Evolutionary conservation across 2,888 invertebrate genomes (phyloP).

Genomic region (Monochamus alternatus): DNA sequence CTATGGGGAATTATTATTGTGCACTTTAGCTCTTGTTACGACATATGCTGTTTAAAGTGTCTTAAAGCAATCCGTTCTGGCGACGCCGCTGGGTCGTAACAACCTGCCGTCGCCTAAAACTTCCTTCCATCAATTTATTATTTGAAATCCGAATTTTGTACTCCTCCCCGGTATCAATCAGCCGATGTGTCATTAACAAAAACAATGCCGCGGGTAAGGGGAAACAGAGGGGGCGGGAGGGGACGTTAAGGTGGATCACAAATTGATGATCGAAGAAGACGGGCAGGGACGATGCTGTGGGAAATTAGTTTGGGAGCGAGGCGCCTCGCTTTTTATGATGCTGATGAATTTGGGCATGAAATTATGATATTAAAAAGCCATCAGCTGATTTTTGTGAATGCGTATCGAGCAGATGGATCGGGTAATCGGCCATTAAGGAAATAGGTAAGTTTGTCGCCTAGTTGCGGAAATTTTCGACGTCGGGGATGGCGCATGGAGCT

Average conservation of each 20-base stretch:
- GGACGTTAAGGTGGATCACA: constrained; percentile 49
- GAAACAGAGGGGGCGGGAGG: constrained; percentile 51
- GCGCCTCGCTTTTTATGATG: constrained; percentile 41
- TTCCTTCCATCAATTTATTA: constrained; percentile 65
- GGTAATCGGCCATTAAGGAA: not conserved
- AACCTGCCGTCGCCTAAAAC: constrained; percentile 54
- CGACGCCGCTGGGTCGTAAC: constrained; percentile 14
- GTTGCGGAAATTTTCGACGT: not conserved
- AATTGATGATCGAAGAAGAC: constrained; percentile 51
- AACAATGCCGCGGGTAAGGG: constrained; percentile 64
- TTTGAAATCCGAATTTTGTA: constrained; percentile 62
- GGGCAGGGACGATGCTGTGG: constrained; percentile 32
- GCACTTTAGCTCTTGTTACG: no score
- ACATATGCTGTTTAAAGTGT: no score
- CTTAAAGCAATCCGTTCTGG: not conserved
- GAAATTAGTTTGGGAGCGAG: constrained; percentile 48
- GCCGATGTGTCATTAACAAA: constrained; percentile 68
- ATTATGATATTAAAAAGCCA: constrained; percentile 51
- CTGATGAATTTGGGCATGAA: constrained; percentile 44
- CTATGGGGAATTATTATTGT: no score
- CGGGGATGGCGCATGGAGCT: not conserved
- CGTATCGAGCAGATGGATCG: constrained; percentile 31
- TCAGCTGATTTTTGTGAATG: constrained; percentile 42
- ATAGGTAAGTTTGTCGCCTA: constrained; percentile 3
- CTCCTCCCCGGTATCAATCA: constrained; percentile 68